Base-by-base conservation (phyloP, 2,797 vertebrate genomes). In the Paguma larvata region DNA sequence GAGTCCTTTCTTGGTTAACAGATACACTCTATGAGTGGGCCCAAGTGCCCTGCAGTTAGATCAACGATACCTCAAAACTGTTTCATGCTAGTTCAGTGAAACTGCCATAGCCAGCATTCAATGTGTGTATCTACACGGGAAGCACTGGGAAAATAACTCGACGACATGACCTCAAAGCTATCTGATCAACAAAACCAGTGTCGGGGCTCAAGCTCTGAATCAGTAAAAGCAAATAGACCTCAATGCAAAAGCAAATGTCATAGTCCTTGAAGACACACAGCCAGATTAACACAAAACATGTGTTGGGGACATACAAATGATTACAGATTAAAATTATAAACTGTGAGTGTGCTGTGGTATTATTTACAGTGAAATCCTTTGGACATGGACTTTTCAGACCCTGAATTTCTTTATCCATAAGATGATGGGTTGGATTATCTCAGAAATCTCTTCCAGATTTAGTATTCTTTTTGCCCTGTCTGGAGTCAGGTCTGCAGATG, bases 351-450 rank as follows among this genome's bases (percentile, higher is more conserved):
- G 19, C 4, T 63, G 7, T 46, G 9, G 0, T 53, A 75, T 89
- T 68, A 48, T 53, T 93, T 62, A 53, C 16, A 63, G 41, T 10
- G n/a, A 63, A 91, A 85, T 41, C 53, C 15, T 63, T 34, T 41
- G 14, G 44, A 78, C 5, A 18, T 3, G 32, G 53, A 38, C 30
- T 11, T 75, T 88, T 53, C 32, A 11, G 27, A 82, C 23, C 5
- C 63, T 48, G 62, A 87, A 38, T 79, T 87, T 84, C 83, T 68
- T 73, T 51, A 62, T 67, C 78, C 25, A 41, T 48, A 59, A 6
- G 15, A 44, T 62, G 25, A 80, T 84, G 21, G 34, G 5, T 8
- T 83, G 70, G 7, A 84, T 88, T 48, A 79, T 25, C 30, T 73
- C 10, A 15, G 90, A 84, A 78, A 78, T 48, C 63, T 78, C 46